phyloP scores from a whole-genome alignment of 2,113 vertebrate genomes.

The Takifugu bimaculatus region DNA sequence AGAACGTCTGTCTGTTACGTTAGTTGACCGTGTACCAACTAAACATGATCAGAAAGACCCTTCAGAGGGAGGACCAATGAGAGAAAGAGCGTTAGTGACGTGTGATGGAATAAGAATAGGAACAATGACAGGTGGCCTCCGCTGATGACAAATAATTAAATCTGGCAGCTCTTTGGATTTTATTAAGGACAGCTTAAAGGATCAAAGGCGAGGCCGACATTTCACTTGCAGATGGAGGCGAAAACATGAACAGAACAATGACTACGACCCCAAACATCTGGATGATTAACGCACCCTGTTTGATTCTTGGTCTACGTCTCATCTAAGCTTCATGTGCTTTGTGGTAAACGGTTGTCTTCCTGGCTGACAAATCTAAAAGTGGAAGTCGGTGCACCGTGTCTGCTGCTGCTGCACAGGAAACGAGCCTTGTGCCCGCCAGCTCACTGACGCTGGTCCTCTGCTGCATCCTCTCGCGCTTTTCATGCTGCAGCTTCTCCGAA shows the following conservation, averaged over 20 bases:
- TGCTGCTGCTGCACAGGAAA: neutral
- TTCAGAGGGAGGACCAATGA: conserved; percentile 62
- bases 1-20: neutral
- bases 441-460: neutral
- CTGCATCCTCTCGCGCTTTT: neutral
- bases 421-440: neutral
- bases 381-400: neutral
- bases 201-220: conserved; percentile 27
- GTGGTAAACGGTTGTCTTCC: neutral
- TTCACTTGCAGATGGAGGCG: conserved; percentile 16
- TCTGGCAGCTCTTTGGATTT: conserved; percentile 26
- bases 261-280: neutral
- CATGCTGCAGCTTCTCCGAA: neutral
- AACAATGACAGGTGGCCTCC: conserved; percentile 43
- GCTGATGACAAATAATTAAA: conserved; percentile 33
- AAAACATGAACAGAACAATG: neutral
- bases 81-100: conserved; percentile 11
- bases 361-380: neutral
- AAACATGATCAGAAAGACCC: conserved; percentile 37
- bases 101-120: conserved; percentile 21
- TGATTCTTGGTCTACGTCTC: neutral
- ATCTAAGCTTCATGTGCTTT: neutral
- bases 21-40: neutral
- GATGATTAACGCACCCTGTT: neutral
- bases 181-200: conserved; percentile 36